Evolutionary conservation across 30 jellyfish, hydroid and myxozoan genomes (phyloP), one percentile per base, ranked within the genome.

Genomic region (Pseudorhiza aurosa): DNA sequence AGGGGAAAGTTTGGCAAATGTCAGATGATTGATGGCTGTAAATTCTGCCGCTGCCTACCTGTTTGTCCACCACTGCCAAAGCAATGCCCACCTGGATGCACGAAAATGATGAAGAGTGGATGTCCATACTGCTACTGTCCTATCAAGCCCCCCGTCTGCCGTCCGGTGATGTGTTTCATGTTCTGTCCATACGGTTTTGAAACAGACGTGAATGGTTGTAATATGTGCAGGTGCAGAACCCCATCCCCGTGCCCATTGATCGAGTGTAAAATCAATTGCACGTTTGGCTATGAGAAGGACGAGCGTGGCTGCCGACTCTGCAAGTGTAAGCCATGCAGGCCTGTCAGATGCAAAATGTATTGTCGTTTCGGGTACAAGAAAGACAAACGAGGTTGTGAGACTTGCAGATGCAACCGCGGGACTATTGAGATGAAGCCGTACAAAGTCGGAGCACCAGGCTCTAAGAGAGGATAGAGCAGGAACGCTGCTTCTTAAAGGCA

Each of bases 121-220:
- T 73, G 85, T 36, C 85, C 85, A 35, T 71, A 19, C 50, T 71
- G 72, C 58, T 37, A 46, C 6, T 71, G 85, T 31, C 32, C 69
- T 5, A 32, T 68, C 0, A 42, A 21, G 12, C 69, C 82, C 43
- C 62, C 31, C 47, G 26, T 47, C 24, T 71, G 85, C 31, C 69
- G 8, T 18, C 47, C 56, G 65, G 72, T 63, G 21, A 47, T 28
- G 58, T 71, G 86, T 36, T 35, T 36, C 18, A 32, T 73, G 75
- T 73, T 10, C 42, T 73, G 86, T 26, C 21, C 25, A 27, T 27
- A 50, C 33, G 86, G 86, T 11, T 32, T n/a, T 26, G 65, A 72
- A 57, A 32, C 27, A 12, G 86, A 72, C 42, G 37, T 21, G 25
- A 19, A 53, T 8, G 86, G 86, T 5, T 72, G 86, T 44, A 2